Conservation (phyloP, 2,888 invertebrate species). For the Lasioglossum marginatum region DNA sequence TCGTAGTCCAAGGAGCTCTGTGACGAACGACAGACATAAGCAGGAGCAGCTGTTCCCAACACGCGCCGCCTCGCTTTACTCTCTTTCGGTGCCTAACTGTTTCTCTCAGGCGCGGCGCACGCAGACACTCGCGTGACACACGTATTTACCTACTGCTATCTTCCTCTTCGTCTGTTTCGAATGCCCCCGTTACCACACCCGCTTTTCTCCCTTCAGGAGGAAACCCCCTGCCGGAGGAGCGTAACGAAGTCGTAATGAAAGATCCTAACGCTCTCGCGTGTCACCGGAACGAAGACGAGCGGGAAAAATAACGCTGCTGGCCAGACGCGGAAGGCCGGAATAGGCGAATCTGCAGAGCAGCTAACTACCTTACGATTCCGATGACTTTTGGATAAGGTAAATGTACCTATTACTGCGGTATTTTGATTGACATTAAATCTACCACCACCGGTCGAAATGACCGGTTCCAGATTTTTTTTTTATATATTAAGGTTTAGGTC, state of each 20-base stretch:
- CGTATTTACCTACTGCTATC: neutral
- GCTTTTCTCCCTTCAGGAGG: slow-evolving; percentile 17
- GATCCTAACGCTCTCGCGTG: slow-evolving; percentile 46
- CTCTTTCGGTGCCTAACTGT: slow-evolving; percentile 25
- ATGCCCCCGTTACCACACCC: slow-evolving; percentile 13
- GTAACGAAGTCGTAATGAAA: slow-evolving; percentile 59
- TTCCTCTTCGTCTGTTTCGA: neutral
- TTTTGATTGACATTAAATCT: no score
- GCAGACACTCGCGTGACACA: neutral
- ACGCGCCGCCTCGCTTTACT: slow-evolving; percentile 40
- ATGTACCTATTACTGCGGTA: no score
- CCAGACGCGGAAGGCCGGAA: slow-evolving; percentile 23
- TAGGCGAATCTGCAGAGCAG: neutral
- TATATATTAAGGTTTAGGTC: no score
- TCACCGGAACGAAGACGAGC: neutral
- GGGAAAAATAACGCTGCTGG: slow-evolving; percentile 20
- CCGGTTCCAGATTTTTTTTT: no score
- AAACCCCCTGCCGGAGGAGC: slow-evolving; percentile 17
- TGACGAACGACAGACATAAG: slow-evolving; percentile 65
- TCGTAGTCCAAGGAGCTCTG: slow-evolving; percentile 40
- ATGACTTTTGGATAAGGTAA: no score
- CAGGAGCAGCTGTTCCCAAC: slow-evolving; percentile 64
- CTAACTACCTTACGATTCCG: no score
- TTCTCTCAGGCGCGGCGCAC: neutral
- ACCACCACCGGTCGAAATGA: no score